Evolutionary conservation across 1,140 invertebrate species (phyloP).

Genomic region (Heliconius nattereri): DNA sequence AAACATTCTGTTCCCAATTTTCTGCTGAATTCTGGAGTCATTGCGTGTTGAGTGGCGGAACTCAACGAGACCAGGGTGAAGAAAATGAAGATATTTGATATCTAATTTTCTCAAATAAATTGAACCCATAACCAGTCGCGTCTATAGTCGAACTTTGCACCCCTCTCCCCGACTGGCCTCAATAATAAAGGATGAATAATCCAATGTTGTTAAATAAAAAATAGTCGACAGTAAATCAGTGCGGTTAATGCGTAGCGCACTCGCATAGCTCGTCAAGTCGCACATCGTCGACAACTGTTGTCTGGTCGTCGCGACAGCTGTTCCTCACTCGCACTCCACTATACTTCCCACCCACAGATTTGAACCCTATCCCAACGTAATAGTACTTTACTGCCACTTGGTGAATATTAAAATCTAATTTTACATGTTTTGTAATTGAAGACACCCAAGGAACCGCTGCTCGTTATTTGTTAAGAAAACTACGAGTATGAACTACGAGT

Average conservation of each 20-base stretch:
- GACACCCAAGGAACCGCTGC: constrained; percentile 56
- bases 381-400: constrained; percentile 29
- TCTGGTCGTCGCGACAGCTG: constrained; percentile 76
- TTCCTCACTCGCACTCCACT: constrained; percentile 51
- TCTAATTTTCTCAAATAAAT: too few relatives aligned
- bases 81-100: too few relatives aligned
- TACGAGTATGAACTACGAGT: too few relatives aligned
- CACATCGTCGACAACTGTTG: constrained; percentile 74
- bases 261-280: constrained; percentile 57
- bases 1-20: too few relatives aligned
- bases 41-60: too few relatives aligned
- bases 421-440: constrained; percentile 50
- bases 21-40: too few relatives aligned
- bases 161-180: too few relatives aligned
- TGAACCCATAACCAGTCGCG: too few relatives aligned
- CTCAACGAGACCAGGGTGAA: too few relatives aligned
- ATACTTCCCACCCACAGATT: constrained; percentile 34
- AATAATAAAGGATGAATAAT: constrained; percentile 46
- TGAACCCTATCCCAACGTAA: constrained; percentile 43
- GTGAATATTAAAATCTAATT: constrained; percentile 37
- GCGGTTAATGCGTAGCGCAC: constrained; percentile 53
- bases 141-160: too few relatives aligned
- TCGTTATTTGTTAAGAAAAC: constrained; percentile 60
- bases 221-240: constrained; percentile 65
- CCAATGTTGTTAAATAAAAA: constrained; percentile 51